Conservation (phyloP, 2,888 invertebrate genomes). For the Tolmerus cingulatus region DNA sequence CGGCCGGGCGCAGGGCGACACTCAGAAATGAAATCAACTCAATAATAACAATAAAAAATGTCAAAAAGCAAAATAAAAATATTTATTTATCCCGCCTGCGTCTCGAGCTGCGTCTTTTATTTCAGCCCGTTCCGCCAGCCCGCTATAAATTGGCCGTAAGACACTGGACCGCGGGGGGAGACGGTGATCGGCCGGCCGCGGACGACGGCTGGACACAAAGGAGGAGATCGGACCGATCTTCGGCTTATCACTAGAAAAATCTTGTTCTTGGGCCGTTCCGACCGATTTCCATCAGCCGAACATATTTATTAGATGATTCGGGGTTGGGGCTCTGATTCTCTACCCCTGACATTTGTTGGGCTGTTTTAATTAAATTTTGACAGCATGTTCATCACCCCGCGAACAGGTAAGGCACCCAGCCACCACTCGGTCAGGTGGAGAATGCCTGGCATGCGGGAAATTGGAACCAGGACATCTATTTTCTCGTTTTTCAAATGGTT, state of each 20-base stretch:
- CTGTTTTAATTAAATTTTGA: slow-evolving; percentile 27
- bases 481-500: too few species aligned
- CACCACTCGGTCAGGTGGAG: not conserved
- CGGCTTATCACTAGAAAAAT: slow-evolving; percentile 21
- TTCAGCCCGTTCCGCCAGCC: not conserved
- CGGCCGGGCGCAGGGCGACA: slow-evolving; percentile 19
- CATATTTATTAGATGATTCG: slow-evolving; percentile 3
- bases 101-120: not conserved
- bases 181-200: not conserved
- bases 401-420: not conserved
- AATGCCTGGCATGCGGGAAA: not conserved
- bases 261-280: slow-evolving; percentile 8
- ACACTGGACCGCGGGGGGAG: not conserved
- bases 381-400: not conserved
- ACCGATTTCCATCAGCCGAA: not conserved
- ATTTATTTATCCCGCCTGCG: slow-evolving; percentile 24
- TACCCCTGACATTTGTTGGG: not conserved
- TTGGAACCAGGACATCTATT: not conserved
- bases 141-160: slow-evolving; percentile 24
- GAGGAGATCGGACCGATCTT: not conserved
- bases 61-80: slow-evolving; percentile 27
- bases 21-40: slow-evolving; percentile 30
- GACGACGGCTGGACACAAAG: not conserved
- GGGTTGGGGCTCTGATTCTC: not conserved
- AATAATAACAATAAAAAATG: slow-evolving; percentile 35